phyloP scores from a whole-genome alignment of 2,888 invertebrate genomes.

The Ferrisia virgata region DNA sequence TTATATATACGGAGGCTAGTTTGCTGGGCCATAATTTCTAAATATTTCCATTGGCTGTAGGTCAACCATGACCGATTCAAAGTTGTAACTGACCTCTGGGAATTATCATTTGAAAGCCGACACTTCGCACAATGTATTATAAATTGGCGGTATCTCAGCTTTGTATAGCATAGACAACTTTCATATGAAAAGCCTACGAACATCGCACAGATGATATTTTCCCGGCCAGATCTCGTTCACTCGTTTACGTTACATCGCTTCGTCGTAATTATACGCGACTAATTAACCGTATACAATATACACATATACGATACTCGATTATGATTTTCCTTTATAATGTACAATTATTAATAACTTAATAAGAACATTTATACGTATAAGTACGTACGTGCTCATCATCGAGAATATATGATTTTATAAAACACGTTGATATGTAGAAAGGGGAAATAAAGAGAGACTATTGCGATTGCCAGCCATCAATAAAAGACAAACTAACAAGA shows the following conservation, averaged over 20 bases:
- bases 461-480: not conserved
- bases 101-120: slow-evolving; percentile 17
- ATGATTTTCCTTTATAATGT: not conserved
- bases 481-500: too few relatives aligned
- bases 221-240: not conserved
- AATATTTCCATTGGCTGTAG: slow-evolving; percentile 26
- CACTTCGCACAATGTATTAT: not conserved
- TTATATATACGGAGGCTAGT: not conserved
- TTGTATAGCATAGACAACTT: not conserved
- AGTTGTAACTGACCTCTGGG: slow-evolving; percentile 3
- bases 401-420: not conserved
- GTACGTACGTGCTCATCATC: not conserved
- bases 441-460: too few relatives aligned
- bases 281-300: not conserved
- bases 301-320: not conserved
- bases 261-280: not conserved
- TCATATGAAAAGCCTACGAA: not conserved
- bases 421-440: not conserved
- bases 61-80: slow-evolving; percentile 16
- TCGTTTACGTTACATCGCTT: too few relatives aligned
- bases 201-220: not conserved
- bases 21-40: not conserved
- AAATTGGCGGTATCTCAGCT: too few relatives aligned
- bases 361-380: not conserved
- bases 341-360: not conserved